Base-by-base conservation (phyloP, 2,113 vertebrate species). In the Tetraodon nigroviridis region DNA sequence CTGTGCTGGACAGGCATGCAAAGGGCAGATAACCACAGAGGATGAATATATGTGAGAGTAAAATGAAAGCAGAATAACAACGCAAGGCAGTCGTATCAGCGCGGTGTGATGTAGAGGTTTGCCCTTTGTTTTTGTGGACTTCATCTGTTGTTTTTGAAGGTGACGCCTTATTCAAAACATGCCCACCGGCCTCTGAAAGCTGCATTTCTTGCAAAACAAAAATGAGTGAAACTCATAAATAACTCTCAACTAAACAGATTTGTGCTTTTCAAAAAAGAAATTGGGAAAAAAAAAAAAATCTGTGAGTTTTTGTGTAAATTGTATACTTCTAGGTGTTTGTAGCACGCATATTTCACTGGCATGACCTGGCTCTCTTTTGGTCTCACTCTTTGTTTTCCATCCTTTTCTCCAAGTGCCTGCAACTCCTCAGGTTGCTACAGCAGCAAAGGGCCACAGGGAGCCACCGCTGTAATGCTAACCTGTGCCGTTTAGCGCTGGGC, bases 1-100 rank as follows among this genome's bases (percentile, higher is more conserved):
- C 88, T 89, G 90, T 69, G 89, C 67, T 69, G 63, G 60, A 65
- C 79, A 85, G 86, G 86, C 87, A 82, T 90, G 90, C 64, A 37
- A 51, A 74, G 61, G 67, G 67, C 71, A 86, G 90, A 91, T 90
- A 89, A 89, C 85, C 75, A 54, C 56, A 59, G 79, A 83, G 75
- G 78, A 84, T 80, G 75, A 84, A 85, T 63, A 69, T 69, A 78
- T 60, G 67, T 77, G 67, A 82, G 71, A 82, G 78, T 74, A 62
- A 78, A 76, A 66, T 61, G 51, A 55, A 70, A 10, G n/a, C 27
- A 40, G 70, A 80, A 62, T 66, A 85, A 84, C 71, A 81, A 75
- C 64, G 41, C 53, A 45, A 22, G 42, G 69, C 40, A 57, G 73
- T 75, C 54, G 55, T 61, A 56, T 66, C 67, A 58, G 48, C 61